Conservation (phyloP, 2,888 invertebrate species). For the Agrochola litura region DNA sequence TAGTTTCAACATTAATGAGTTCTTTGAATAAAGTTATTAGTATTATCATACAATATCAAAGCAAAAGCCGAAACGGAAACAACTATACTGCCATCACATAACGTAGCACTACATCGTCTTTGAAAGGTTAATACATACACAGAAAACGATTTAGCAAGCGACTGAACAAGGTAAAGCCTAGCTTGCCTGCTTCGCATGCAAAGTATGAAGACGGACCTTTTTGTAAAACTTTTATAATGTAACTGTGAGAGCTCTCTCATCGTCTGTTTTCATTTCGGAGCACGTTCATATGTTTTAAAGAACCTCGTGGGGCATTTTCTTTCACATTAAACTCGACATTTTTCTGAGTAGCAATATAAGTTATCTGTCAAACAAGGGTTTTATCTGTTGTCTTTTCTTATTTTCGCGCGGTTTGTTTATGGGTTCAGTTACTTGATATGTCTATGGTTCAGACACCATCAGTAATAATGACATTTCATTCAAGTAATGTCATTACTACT, state of each 20-base stretch:
- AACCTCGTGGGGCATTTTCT: slow-evolving; percentile 48
- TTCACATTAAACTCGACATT: slow-evolving; percentile 43
- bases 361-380: slow-evolving; percentile 45
- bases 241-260: slow-evolving; percentile 57
- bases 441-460: too few relatives aligned
- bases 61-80: neutral
- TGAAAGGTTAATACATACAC: slow-evolving; percentile 12
- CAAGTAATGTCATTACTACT: too few relatives aligned
- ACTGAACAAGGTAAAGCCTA: slow-evolving; percentile 25
- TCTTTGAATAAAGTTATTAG: slow-evolving; percentile 9
- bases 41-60: neutral
- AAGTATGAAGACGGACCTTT: slow-evolving; percentile 49
- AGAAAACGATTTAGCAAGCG: slow-evolving; percentile 30
- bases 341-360: slow-evolving; percentile 42
- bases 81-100: too few relatives aligned
- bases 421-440: too few relatives aligned
- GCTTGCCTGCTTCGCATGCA: slow-evolving; percentile 26
- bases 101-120: neutral
- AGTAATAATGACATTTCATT: too few relatives aligned
- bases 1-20: neutral
- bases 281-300: slow-evolving; percentile 71
- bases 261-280: slow-evolving; percentile 70
- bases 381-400: slow-evolving; percentile 26
- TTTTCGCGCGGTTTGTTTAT: neutral
- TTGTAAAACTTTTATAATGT: slow-evolving; percentile 61